phyloP scores from a whole-genome alignment of 2,888 invertebrate species.

The Phortica magna region DNA sequence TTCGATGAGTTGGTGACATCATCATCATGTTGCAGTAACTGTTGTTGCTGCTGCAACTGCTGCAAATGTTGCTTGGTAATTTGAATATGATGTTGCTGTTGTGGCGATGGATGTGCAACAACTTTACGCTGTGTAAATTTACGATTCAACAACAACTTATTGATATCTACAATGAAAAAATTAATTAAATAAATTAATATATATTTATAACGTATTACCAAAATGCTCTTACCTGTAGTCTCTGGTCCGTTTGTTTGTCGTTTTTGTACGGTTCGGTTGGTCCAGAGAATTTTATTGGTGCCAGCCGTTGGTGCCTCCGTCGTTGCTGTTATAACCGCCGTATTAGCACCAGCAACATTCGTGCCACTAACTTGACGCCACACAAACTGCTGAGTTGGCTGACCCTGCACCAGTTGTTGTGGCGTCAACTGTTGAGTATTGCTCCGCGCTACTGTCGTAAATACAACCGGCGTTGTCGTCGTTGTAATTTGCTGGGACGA shows the following conservation, averaged over 20 bases:
- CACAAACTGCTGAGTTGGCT: slow-evolving; percentile 69
- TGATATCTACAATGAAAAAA: slow-evolving; percentile 67
- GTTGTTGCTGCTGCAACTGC: slow-evolving; percentile 57
- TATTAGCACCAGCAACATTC: slow-evolving; percentile 63
- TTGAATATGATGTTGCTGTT: slow-evolving; percentile 69
- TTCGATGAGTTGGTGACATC: slow-evolving; percentile 50
- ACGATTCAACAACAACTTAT: slow-evolving; percentile 73
- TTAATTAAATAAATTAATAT: not conserved
- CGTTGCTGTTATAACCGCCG: slow-evolving; percentile 64
- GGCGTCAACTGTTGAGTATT: slow-evolving; percentile 63
- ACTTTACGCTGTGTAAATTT: slow-evolving; percentile 76
- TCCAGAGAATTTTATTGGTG: slow-evolving; percentile 74
- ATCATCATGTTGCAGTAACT: slow-evolving; percentile 69
- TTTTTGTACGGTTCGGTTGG: slow-evolving; percentile 70
- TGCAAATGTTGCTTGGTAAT: slow-evolving; percentile 68
- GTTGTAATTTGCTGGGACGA: slow-evolving; percentile 44
- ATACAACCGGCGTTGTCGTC: slow-evolving; percentile 65
- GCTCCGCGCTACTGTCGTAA: slow-evolving; percentile 70
- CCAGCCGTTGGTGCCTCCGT: slow-evolving; percentile 62
- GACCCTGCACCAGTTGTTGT: slow-evolving; percentile 61
- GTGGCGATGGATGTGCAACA: slow-evolving; percentile 56
- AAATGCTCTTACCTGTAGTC: slow-evolving; percentile 63
- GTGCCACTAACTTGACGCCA: slow-evolving; percentile 74
- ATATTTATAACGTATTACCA: not conserved
- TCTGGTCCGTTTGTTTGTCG: slow-evolving; percentile 77